Evolutionary conservation across 2,113 vertebrate genomes (phyloP).

Genomic region (Sorex fumeus): DNA sequence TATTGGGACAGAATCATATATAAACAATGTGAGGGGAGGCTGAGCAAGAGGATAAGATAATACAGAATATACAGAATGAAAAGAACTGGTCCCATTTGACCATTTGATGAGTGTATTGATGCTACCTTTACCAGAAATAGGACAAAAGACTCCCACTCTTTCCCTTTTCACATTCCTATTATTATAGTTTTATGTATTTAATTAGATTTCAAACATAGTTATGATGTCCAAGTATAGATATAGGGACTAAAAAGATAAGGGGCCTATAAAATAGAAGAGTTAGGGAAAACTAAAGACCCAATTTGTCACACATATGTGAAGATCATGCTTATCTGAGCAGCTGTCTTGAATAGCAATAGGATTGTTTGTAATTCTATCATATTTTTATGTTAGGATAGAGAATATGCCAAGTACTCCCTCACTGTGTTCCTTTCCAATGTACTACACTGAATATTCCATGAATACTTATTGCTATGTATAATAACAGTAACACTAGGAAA

Average conservation of each 20-base stretch:
- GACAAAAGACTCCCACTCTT: too few species aligned
- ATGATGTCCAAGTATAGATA: background rate
- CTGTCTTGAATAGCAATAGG: background rate
- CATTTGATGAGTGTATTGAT: too few species aligned
- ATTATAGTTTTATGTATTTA: too few species aligned
- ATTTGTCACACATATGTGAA: background rate
- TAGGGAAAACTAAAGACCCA: background rate
- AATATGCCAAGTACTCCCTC: background rate
- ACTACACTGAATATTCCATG: background rate
- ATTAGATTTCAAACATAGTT: background rate
- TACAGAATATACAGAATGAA: background rate
- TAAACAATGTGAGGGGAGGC: rapidly evolving
- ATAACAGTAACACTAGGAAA: background rate
- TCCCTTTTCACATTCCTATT: too few species aligned
- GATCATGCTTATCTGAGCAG: background rate
- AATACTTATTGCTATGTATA: background rate
- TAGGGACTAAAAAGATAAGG: background rate
- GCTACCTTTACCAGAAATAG: rapidly evolving
- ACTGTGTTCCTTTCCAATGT: background rate
- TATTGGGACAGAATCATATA: background rate
- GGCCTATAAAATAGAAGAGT: background rate
- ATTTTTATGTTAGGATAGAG: background rate
- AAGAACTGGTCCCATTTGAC: background rate
- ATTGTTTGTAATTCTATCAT: background rate
- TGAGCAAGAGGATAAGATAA: background rate